phyloP scores from a whole-genome alignment of 2,888 invertebrate genomes.

The Agrotis segetum region DNA sequence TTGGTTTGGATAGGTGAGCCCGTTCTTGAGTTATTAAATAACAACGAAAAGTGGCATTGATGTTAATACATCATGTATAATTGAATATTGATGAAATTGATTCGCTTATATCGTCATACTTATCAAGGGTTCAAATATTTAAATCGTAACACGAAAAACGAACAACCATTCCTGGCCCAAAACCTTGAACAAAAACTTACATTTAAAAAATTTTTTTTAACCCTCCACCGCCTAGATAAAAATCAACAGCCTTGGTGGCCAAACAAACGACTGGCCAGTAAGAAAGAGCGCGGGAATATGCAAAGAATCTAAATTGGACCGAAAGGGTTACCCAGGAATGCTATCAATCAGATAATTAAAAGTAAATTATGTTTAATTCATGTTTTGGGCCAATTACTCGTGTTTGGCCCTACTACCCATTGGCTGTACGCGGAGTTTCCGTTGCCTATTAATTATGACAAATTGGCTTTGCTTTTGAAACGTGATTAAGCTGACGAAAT shows the following conservation, averaged over 20 bases:
- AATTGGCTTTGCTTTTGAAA: constrained; percentile 62
- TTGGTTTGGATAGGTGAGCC: too few species aligned
- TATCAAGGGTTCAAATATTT: too few species aligned
- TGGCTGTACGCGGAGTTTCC: constrained; percentile 55
- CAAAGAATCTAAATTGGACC: constrained; percentile 77
- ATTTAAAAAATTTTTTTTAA: constrained; percentile 45
- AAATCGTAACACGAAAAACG: neutral
- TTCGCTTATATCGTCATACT: too few species aligned
- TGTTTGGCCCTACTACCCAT: constrained; percentile 43
- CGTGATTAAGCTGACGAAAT: constrained; percentile 48
- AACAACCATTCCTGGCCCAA: neutral
- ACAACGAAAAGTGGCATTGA: too few species aligned
- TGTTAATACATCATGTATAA: too few species aligned
- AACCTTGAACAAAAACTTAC: constrained; percentile 10
- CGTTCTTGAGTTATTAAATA: too few species aligned
- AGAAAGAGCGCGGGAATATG: constrained; percentile 58
- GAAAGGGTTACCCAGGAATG: constrained; percentile 78
- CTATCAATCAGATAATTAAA: constrained; percentile 73
- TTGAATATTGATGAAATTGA: too few species aligned
- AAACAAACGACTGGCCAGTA: constrained; percentile 51
- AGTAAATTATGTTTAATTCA: constrained; percentile 74
- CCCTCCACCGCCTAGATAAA: constrained; percentile 64
- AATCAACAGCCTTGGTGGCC: constrained; percentile 70
- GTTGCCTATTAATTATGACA: constrained; percentile 70
- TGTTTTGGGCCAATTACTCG: constrained; percentile 71